phyloP scores from a whole-genome alignment of 2,797 vertebrate genomes.

The Chelonia mydas region DNA sequence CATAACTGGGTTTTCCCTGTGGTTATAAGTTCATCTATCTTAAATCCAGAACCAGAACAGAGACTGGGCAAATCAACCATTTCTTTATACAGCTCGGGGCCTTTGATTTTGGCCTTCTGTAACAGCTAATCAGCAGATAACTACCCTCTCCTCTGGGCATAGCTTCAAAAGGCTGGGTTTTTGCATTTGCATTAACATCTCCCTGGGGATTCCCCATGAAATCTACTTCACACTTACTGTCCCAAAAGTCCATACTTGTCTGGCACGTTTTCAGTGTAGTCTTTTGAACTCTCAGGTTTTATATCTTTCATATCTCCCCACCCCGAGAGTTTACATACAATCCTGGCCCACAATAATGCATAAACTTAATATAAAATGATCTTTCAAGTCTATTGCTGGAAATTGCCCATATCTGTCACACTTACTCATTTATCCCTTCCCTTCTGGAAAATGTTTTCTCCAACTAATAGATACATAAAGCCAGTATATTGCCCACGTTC shows the following conservation, averaged over 20 bases:
- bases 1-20: no score
- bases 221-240: background rate
- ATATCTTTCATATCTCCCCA: background rate
- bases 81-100: no score
- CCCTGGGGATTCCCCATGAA: background rate
- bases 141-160: no score
- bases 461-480: fast-evolving
- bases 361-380: background rate
- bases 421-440: background rate
- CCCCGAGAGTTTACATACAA: no score
- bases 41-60: no score
- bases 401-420: background rate
- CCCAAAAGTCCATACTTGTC: background rate
- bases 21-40: no score
- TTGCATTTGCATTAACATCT: no score
- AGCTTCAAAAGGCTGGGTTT: no score
- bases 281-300: background rate
- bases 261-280: no score
- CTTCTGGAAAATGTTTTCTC: background rate
- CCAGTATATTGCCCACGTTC: background rate
- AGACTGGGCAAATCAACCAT: no score
- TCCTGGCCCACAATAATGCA: background rate
- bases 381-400: background rate
- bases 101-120: no score
- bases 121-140: no score